These are phyloP conservation scores for Ypsolopha scabrella DNA, from an alignment of 2,888 invertebrate species.

Conservation along the genomic window DNA sequence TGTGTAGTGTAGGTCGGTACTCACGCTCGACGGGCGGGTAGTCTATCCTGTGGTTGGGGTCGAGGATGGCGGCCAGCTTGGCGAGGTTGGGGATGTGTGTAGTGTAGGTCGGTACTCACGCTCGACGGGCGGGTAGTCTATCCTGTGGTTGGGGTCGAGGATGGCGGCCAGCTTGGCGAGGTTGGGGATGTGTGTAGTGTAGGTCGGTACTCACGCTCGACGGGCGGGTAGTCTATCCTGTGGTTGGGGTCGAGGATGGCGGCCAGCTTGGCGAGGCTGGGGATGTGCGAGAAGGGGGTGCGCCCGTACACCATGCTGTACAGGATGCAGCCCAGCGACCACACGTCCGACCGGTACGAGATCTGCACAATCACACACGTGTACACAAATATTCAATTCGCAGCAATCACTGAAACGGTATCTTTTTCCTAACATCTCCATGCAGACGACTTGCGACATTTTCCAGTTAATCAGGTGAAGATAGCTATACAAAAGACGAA, in stretches of 20 bases:
- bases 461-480: too few species aligned
- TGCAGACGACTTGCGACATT: too few species aligned
- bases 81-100: conserved; percentile 79
- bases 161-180: conserved; percentile 86
- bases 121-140: conserved; percentile 77
- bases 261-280: conserved; percentile 78
- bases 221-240: conserved; percentile 78
- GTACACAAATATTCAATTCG: too few species aligned
- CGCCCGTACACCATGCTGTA: conserved; percentile 91
- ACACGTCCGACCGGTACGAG: conserved; percentile 93
- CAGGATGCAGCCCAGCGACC: conserved; percentile 97
- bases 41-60: conserved; percentile 78
- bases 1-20: conserved; percentile 73
- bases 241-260: conserved; percentile 83
- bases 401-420: too few species aligned
- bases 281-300: conserved; percentile 91
- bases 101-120: conserved; percentile 70
- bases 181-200: conserved; percentile 81
- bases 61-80: conserved; percentile 83
- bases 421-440: too few species aligned
- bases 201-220: conserved; percentile 54
- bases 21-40: conserved; percentile 73
- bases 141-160: conserved; percentile 76
- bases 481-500: too few species aligned
- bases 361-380: conserved; percentile 67